Evolutionary conservation across 2,888 invertebrate species (phyloP).

Genomic region (Oligia latruncula): DNA sequence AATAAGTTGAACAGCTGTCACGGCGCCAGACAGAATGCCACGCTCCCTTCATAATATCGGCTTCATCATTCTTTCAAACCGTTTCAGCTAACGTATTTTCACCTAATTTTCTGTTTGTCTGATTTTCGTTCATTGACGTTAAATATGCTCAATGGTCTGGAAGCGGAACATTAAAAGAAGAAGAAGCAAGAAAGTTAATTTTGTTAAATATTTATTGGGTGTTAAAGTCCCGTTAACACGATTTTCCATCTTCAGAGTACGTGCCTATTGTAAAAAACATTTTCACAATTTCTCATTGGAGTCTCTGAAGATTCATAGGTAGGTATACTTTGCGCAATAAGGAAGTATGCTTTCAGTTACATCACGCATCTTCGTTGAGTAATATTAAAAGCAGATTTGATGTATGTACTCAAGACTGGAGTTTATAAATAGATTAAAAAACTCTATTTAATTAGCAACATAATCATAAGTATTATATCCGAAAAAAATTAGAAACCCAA

Average conservation of each 20-base stretch:
- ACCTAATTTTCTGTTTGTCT: conserved; percentile 10
- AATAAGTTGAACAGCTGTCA: conserved; percentile 29
- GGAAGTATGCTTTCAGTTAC: not conserved
- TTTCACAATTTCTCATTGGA: not conserved
- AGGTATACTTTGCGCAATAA: not conserved
- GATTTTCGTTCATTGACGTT: conserved; percentile 10
- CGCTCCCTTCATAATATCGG: conserved; percentile 10
- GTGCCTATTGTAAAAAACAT: not conserved
- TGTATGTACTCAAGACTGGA: not conserved
- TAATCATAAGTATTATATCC: not conserved
- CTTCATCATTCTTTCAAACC: conserved; percentile 8
- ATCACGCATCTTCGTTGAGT: not conserved
- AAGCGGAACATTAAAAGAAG: conserved; percentile 3
- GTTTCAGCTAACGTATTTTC: not conserved
- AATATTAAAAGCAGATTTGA: conserved; percentile 4
- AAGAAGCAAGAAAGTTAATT: not conserved
- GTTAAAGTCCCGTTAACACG: not conserved
- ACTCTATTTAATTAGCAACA: not conserved
- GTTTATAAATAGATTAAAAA: not conserved
- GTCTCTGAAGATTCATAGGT: not conserved
- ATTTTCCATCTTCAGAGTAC: not conserved
- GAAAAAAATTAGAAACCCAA: not conserved
- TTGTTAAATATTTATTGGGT: not conserved
- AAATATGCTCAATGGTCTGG: not conserved
- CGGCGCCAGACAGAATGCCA: not conserved